Evolutionary conservation across 2,113 vertebrate species (phyloP).

Genomic region (Madoqua kirkii): DNA sequence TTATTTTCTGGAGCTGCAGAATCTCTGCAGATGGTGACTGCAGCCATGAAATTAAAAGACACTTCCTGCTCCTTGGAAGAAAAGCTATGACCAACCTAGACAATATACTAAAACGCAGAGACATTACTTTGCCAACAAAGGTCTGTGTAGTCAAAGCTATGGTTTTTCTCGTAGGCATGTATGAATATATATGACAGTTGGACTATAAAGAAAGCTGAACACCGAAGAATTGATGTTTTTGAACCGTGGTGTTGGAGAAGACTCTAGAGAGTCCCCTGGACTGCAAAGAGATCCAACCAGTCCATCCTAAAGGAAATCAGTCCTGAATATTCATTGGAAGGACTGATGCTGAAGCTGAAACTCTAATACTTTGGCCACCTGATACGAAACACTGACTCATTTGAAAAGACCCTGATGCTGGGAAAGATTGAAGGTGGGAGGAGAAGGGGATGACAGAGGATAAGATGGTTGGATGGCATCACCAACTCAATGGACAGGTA

Average conservation of each 20-base stretch:
- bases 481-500: neutral
- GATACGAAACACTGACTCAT: neutral
- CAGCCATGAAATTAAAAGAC: neutral
- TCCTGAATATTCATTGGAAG: neutral
- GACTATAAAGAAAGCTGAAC: neutral
- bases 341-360: neutral
- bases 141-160: neutral
- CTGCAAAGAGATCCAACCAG: neutral
- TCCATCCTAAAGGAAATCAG: neutral
- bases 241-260: neutral
- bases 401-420: neutral
- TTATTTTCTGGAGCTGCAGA: neutral
- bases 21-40: neutral
- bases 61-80: neutral
- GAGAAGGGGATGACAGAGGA: neutral
- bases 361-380: neutral
- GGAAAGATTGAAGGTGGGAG: neutral
- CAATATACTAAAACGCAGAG: neutral
- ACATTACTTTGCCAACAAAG: neutral
- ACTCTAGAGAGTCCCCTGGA: neutral
- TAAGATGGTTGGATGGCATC: neutral
- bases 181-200: neutral
- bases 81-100: neutral
- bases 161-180: neutral
- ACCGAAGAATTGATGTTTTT: fast-evolving